Evolutionary conservation across 2,888 invertebrate genomes (phyloP), one percentile per base, ranked within the genome.

Genomic region (Gymnocheta viridis): DNA sequence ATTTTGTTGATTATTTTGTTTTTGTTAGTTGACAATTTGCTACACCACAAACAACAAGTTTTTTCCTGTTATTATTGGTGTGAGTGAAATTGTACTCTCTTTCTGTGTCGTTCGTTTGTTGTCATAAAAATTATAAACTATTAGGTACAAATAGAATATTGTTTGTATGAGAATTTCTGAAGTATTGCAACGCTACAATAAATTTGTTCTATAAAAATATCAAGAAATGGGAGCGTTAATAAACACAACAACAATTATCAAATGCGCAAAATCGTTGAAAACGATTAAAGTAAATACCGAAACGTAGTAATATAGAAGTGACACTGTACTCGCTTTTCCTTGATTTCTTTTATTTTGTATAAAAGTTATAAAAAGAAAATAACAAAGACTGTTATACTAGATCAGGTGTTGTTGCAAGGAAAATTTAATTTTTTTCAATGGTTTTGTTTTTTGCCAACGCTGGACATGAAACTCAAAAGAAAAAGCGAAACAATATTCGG

Each of bases 181-280:
- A 24, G 49, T 49, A 49, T 73, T 67, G 58, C 51, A 80, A 66
- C 64, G 19, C 64, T 38, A 60, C 32, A 17, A 51, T 7, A 29
- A 67, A 29, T 62, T 51, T 60, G 14, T 17, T 19, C 14, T 17
- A 44, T 38, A 64, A 51, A n/a, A 64, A 12, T 66, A 38, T 17
- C 35, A 54, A 51, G 35, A 62, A 54, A 41, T 27, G 38, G 54
- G 41, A 66, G 47, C 44, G 17, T 32, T 17, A 58, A 49, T 35
- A 12, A 19, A 60, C 24, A 74, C 60, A 51, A 62, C 27, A 64
- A 10, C 22, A 44, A 32, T 56, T 60, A 10, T 35, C 5, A 60
- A 67, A 35, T 81, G 81, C 81, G 81, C 81, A 81, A 62, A 81
- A 74, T 74, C 81, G 17, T 73, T 54, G 27, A 51, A 70, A 35